Percentiles rank a stretch among this genome's conserved stretches.
phyloP scores from a whole-genome alignment of 2,113 vertebrate species.

The Bos indicus region DNA sequence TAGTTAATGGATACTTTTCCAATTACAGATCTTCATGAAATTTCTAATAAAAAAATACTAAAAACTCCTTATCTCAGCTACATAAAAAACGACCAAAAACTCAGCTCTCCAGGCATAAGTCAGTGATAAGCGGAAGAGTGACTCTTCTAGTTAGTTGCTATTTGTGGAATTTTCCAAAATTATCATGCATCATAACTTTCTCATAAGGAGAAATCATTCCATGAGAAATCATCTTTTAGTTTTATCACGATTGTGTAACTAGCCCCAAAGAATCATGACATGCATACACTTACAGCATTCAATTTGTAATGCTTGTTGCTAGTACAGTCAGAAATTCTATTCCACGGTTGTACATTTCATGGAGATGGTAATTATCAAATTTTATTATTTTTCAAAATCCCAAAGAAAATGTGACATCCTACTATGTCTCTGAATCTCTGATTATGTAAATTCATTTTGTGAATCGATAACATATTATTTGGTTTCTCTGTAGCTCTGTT shows the following conservation, averaged over 20 bases:
- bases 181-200: neutral
- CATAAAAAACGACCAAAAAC: slow-evolving; percentile 28
- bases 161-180: neutral
- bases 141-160: neutral
- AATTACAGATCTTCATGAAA: neutral
- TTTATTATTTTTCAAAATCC: slow-evolving; percentile 27
- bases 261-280: neutral
- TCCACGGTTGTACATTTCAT: neutral
- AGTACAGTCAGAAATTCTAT: slow-evolving; percentile 4
- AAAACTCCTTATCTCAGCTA: slow-evolving; percentile 5
- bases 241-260: neutral
- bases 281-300: neutral
- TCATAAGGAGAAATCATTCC: neutral
- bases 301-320: neutral
- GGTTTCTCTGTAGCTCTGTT: slow-evolving; percentile 37
- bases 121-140: neutral
- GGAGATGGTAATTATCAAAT: slow-evolving; percentile 22
- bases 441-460: slow-evolving; percentile 62
- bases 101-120: neutral
- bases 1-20: neutral
- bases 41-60: slow-evolving; percentile 28
- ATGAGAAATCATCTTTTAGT: slow-evolving; percentile 24
- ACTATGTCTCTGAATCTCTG: slow-evolving; percentile 16
- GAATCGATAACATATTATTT: slow-evolving; percentile 48
- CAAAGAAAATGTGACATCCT: slow-evolving; percentile 41